A percentile compares a stretch with the other conserved stretches of the same genome.
phyloP scores from a whole-genome alignment of 2,797 vertebrate genomes.

The Garrulus glandarius region DNA sequence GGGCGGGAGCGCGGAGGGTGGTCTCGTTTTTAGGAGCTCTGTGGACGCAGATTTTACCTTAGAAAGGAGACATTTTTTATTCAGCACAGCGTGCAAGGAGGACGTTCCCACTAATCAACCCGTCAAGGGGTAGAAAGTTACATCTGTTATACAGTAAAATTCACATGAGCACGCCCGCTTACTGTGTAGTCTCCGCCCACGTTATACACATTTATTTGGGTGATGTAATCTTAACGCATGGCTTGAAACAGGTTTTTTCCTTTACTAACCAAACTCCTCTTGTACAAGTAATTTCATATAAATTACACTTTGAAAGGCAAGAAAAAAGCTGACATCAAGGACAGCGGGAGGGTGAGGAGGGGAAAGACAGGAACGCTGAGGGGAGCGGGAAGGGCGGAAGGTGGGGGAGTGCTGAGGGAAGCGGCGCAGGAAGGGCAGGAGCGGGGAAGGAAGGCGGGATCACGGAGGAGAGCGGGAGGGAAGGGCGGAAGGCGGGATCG shows the following conservation, averaged over 20 bases:
- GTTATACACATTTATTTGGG: neutral
- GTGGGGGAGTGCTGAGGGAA: neutral
- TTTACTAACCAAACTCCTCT: neutral
- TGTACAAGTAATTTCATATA: too few species aligned
- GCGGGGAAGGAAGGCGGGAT: neutral
- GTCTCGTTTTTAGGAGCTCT: neutral
- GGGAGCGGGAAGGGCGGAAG: too few species aligned
- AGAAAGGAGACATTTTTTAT: neutral
- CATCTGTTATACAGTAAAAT: neutral
- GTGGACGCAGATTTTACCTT: neutral
- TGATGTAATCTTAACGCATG: neutral
- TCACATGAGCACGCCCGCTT: accelerated
- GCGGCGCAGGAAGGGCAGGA: neutral
- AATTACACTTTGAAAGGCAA: neutral
- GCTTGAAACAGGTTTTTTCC: neutral
- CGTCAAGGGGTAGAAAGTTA: too few species aligned
- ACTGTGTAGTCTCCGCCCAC: neutral
- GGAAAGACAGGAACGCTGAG: neutral
- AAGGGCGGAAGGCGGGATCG: neutral
- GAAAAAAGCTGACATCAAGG: neutral
- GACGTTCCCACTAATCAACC: too few species aligned
- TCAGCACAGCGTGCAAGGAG: neutral
- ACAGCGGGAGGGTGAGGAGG: too few species aligned
- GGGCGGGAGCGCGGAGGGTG: accelerated
- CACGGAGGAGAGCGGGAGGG: too few species aligned